Base-by-base conservation (phyloP, 2,113 vertebrate species). In the Alligator mississippiensis region DNA sequence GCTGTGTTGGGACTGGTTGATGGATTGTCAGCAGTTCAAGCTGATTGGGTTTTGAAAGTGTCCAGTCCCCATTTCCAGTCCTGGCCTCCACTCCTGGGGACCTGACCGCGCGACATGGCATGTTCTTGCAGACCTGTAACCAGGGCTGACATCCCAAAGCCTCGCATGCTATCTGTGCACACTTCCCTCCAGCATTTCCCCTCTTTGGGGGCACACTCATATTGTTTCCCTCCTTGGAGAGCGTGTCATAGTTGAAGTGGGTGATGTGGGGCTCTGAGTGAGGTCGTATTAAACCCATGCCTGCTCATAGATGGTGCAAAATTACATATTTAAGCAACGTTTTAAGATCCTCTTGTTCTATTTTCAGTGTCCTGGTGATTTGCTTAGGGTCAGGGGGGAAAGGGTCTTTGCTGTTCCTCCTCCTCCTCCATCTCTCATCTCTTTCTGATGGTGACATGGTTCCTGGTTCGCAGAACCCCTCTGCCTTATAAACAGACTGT, bases 1-100 rank as follows among this genome's bases (percentile, higher is more conserved):
- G 15, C 0, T 59, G 0, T 17, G 0, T 0, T 55, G 25, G 38
- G 28, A 11, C 55, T 0, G 2, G 17, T 5, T 22, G 2, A 2
- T 16, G 16, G 9, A 4, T 79, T 59, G 28, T 34, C 9, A 13
- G 34, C 4, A 10, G 30, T 61, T 9, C 0, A 2, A 58, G 28
- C 21, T 5, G 25, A 12, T 63, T 76, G 75, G 10, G 11, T 8
- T 15, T 79, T 68, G 77, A 27, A 38, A 25, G 2, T 3, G 3
- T 14, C 38, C 16, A 1, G 9, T 1, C 5, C 11, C 58, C 58
- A 6, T 4, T 92, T 81, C 19, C 11, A n/a, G 6, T 66, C 77
- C 27, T 8, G 3, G 27, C 2, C 11, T 82, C 64, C 4, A 0
- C 11, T 82, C 64, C 4, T 0, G 2, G 21, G 75, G 6, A 1